These are phyloP conservation scores for Platypus cylindrus DNA, from an alignment of 2,888 invertebrate genomes.

Conservation along the genomic window DNA sequence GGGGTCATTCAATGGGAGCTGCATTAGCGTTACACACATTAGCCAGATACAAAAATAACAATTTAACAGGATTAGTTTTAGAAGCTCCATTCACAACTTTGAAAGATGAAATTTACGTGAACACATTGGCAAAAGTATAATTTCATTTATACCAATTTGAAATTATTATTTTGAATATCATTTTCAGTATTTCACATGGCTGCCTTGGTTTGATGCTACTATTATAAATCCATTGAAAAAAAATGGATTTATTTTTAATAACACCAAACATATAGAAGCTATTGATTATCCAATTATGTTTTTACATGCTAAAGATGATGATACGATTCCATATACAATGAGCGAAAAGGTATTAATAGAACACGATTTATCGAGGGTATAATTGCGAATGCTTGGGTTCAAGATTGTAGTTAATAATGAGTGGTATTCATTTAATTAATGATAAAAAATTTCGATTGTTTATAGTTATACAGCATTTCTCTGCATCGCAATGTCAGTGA, in stretches of 20 bases:
- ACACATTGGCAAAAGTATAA: constrained; percentile 25
- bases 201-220: constrained; percentile 74
- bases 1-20: constrained; percentile 32
- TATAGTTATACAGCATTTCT: constrained; percentile 21
- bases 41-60: constrained; percentile 16
- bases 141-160: constrained; percentile 3
- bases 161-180: constrained; percentile 1
- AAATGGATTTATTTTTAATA: constrained; percentile 65
- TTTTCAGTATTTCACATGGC: constrained; percentile 53
- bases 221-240: constrained; percentile 65
- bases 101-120: constrained; percentile 25
- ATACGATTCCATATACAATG: constrained; percentile 67
- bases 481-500: constrained; percentile 6
- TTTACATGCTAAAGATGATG: constrained; percentile 84
- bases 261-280: constrained; percentile 55
- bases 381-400: background rate
- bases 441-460: constrained; percentile 7
- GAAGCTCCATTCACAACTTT: constrained; percentile 29
- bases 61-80: constrained; percentile 24
- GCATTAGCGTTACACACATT: constrained; percentile 26
- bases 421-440: background rate
- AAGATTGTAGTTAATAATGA: no score
- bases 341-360: constrained; percentile 67
- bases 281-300: constrained; percentile 68
- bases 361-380: background rate